Evolutionary conservation across 2,888 invertebrate genomes (phyloP), one percentile per base, ranked within the genome.

Genomic region (Noctua fimbriata): DNA sequence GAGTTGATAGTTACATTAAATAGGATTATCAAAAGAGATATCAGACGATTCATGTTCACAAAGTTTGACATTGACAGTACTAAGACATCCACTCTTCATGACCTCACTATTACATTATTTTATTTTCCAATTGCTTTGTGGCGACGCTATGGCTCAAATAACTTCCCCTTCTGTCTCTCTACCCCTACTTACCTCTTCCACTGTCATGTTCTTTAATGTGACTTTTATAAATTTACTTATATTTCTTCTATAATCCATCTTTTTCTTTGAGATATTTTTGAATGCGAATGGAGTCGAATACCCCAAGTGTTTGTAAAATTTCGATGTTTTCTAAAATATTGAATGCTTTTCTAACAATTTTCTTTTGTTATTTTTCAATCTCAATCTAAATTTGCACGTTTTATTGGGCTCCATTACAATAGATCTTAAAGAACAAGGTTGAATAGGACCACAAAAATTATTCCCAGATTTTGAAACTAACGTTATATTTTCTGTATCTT

Each of bases 401-500:
- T 73, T 73, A 84, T 86, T 82, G 76, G 84, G 79, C 86, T 87
- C 86, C 87, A 89, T 89, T 88, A 82, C 83, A 85, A 81, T 69
- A 85, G 79, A 88, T 90, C 89, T 88, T 84, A 83, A 89, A 89
- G 86, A 87, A 87, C 79, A 89, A 90, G 87, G 88, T 88, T 86
- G 74, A 88, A 76, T 89, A 91, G 88, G 87, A 88, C 88, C 91
- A 90, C 90, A 89, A 92, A 90, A 87, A 88, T 85, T 63, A 84
- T 83, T 90, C 88, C 91, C 89, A 89, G 85, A 92, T 93, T 94
- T 95, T 95, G 91, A 83, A 93, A 97, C 97, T 97, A 97, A 97
- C 97, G 94, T 93, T 97, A 91, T 96, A 94, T 97, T 95, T 95
- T 96, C 97, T 97, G 96, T 97, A 97, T 96, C 95, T 96, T 93